Percentiles rank a stretch among this genome's conserved stretches.
phyloP scores from a whole-genome alignment of 1,140 invertebrate genomes.

The Himalopsyche phryganea region DNA sequence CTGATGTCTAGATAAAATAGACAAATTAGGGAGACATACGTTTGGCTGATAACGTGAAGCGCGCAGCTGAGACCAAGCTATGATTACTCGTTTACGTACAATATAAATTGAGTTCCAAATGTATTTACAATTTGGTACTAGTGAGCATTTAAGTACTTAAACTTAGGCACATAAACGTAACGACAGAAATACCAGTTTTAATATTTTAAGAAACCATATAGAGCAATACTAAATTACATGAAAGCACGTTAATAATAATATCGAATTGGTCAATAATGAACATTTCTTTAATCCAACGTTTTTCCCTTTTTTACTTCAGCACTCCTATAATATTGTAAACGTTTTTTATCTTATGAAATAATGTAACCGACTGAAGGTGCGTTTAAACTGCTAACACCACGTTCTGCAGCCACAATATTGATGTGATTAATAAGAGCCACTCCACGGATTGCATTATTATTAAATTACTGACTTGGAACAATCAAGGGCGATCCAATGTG shows the following conservation, averaged over 20 bases:
- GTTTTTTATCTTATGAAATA: no score
- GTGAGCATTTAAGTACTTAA: slow-evolving; percentile 23
- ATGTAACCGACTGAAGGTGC: no score
- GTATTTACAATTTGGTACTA: slow-evolving; percentile 22
- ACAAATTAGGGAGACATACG: slow-evolving; percentile 8
- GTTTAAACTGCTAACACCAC: no score
- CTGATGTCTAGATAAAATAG: slow-evolving; percentile 8
- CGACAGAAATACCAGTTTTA: slow-evolving; percentile 25
- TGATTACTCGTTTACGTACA: slow-evolving; percentile 11
- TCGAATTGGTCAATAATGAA: slow-evolving; percentile 20
- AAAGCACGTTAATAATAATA: slow-evolving; percentile 28
- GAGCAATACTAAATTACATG: slow-evolving; percentile 33
- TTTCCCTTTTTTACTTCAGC: no score
- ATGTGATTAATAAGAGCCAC: no score
- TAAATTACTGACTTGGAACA: no score
- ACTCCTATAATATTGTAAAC: no score
- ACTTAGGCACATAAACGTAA: slow-evolving; percentile 23
- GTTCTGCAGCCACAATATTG: no score
- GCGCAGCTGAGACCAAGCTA: slow-evolving; percentile 15
- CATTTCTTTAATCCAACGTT: slow-evolving; percentile 5
- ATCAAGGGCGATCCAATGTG: no score
- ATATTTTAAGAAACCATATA: slow-evolving; percentile 30
- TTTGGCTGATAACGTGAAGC: slow-evolving; percentile 16
- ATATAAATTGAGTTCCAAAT: slow-evolving; percentile 21
- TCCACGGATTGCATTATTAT: no score